Base-by-base conservation (phyloP, 2,113 vertebrate genomes). In the Aphyosemion australe region DNA sequence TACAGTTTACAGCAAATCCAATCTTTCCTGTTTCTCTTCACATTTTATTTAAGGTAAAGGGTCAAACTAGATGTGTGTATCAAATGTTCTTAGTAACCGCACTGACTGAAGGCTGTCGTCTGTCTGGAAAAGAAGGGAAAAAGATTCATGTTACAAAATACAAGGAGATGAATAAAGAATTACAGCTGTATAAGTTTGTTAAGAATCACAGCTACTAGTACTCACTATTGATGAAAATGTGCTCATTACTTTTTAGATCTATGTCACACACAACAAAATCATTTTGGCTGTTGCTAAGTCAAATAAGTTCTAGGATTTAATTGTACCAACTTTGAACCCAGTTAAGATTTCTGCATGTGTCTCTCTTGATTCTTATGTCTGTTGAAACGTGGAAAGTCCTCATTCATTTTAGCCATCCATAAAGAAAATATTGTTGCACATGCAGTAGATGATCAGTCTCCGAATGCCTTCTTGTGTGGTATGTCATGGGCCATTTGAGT, bases 341-440 rank as follows among this genome's bases (percentile, higher is more conserved):
- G 58, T 53, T 74, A 47, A 20, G 51, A 67, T 69, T 73, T 69
- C 74, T 42, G 13, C 68, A 50, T 93, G 93, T 92, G 92, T 95
- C 95, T 93, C 92, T 78, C 93, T 94, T 92, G 92, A 92, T 95
- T 95, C 94, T 91, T 88, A 89, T 87, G 93, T 94, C 95, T 95
- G 94, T 93, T 93, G 94, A 94, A 94, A 91, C 91, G 90, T 95
- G 96, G 94, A 97, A 97, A 96, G 94, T 97, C 95, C 95, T 96
- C 94, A 95, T 97, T 96, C 95, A 95, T 96, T 95, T 85, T 94
- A 95, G 93, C 94, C 94, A 94, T 96, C 94, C 94, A 95, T 97
- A 97, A 98, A 96, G 95, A 94, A 99, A 99, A 99, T 98, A 97
- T 98, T 99, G 95, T 96, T 95, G 93, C 97, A 98, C 96, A 96